phyloP scores from a whole-genome alignment of 2,113 vertebrate species.

The Procavia capensis region DNA sequence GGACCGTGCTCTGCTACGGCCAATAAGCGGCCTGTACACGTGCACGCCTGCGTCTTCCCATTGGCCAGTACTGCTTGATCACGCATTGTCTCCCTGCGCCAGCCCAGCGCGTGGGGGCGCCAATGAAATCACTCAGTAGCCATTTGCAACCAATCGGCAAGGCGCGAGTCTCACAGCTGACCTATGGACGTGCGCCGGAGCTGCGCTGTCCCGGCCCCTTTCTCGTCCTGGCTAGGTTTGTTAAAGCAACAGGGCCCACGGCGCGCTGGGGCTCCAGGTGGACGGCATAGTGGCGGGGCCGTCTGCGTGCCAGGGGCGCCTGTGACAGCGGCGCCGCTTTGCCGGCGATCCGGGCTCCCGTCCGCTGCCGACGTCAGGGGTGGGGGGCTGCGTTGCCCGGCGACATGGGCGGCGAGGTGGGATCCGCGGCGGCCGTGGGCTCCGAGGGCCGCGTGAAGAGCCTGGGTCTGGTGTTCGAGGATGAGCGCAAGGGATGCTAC shows the following conservation, averaged over 20 bases:
- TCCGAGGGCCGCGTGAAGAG: conserved; percentile 74
- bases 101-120: background rate
- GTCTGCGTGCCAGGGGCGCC: background rate
- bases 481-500: conserved; percentile 82
- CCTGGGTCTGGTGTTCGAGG: conserved; percentile 84
- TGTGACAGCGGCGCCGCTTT: conserved; percentile 70
- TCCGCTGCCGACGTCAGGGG: background rate
- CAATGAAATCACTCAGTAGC: conserved; percentile 64
- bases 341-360: background rate
- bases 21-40: conserved; percentile 84
- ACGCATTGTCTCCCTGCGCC: conserved; percentile 77
- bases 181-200: conserved; percentile 64
- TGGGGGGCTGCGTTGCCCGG: background rate
- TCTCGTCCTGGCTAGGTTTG: conserved; percentile 46
- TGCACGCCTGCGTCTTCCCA: conserved; percentile 57
- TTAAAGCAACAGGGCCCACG: conserved; percentile 79
- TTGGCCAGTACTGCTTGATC: conserved; percentile 79
- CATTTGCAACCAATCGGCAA: conserved; percentile 61
- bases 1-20: conserved; percentile 22
- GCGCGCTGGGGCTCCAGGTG: background rate
- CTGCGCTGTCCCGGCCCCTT: conserved; percentile 56
- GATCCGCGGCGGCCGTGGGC: conserved; percentile 35
- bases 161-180: background rate
- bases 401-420: conserved; percentile 77
- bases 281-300: background rate